Evolutionary conservation across 2,113 vertebrate species (phyloP).

Genomic region (Isurus oxyrinchus): DNA sequence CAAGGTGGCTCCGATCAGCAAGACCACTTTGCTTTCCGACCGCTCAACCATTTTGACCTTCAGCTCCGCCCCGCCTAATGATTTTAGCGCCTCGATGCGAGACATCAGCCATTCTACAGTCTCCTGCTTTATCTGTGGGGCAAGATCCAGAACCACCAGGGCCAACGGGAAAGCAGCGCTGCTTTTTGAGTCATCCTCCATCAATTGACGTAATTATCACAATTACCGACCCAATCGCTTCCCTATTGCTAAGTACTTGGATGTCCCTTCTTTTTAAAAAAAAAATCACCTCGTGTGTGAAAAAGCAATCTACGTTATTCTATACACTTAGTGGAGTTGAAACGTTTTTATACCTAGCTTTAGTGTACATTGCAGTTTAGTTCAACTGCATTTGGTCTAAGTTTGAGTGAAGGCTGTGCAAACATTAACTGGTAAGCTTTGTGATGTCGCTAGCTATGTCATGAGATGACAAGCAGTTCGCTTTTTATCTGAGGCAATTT

Average conservation of each 20-base stretch:
- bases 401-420: background rate
- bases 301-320: background rate
- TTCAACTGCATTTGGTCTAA: background rate
- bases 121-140: background rate
- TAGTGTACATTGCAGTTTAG: conserved; percentile 1
- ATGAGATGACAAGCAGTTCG: background rate
- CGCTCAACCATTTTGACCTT: background rate
- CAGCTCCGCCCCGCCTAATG: background rate
- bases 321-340: background rate
- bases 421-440: background rate
- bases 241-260: background rate
- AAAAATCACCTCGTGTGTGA: background rate
- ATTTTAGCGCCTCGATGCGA: background rate
- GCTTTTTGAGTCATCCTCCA: background rate
- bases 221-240: background rate
- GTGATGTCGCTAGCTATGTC: background rate
- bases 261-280: background rate
- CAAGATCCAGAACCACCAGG: background rate
- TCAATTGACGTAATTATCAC: background rate
- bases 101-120: background rate
- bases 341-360: background rate
- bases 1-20: conserved; percentile 7
- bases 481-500: background rate
- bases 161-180: background rate
- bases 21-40: background rate